Evolutionary conservation across 35 echinoderm and acorn worm species (phyloP).

Genomic region (Diadema setosum): DNA sequence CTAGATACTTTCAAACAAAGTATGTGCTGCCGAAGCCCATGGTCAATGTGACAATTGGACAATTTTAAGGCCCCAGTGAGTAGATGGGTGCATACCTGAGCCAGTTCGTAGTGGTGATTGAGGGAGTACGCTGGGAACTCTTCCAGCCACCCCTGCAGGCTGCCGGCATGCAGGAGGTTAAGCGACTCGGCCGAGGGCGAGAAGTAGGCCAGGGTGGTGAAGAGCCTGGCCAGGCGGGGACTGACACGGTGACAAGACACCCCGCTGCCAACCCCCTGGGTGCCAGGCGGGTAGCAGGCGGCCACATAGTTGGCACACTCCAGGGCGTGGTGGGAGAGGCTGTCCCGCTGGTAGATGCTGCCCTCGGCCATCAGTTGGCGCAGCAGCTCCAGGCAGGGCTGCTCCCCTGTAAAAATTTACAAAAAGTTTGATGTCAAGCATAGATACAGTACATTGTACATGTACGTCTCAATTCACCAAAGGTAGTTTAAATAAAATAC

Average conservation of each 20-base stretch:
- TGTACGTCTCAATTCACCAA: too few species aligned
- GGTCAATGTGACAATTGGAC: neutral
- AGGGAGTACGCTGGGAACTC: conserved; percentile 93
- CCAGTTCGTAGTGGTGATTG: conserved; percentile 64
- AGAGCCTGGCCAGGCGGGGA: conserved; percentile 52
- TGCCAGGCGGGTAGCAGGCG: conserved; percentile 33
- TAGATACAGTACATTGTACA: too few species aligned
- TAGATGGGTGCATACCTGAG: conserved; percentile 52
- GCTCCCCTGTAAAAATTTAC: conserved; percentile 70
- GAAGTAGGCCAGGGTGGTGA: conserved; percentile 52
- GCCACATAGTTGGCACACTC: conserved; percentile 67
- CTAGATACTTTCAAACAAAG: neutral
- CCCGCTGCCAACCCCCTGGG: conserved; percentile 57
- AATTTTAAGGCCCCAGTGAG: neutral
- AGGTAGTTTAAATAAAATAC: too few species aligned
- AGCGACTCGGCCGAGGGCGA: conserved; percentile 38
- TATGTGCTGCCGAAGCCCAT: neutral
- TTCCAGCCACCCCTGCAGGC: conserved; percentile 79
- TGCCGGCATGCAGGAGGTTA: conserved; percentile 30
- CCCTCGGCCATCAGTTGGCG: conserved; percentile 59
- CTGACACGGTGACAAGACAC: conserved; percentile 39
- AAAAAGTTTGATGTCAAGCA: too few species aligned
- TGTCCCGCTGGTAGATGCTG: conserved; percentile 59
- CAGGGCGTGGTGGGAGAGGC: conserved; percentile 50
- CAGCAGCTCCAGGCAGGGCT: conserved; percentile 71